A percentile compares a stretch with the other conserved stretches of the same genome.
phyloP scores from a whole-genome alignment of 2,797 vertebrate species.

The Gorsachius magnificus region DNA sequence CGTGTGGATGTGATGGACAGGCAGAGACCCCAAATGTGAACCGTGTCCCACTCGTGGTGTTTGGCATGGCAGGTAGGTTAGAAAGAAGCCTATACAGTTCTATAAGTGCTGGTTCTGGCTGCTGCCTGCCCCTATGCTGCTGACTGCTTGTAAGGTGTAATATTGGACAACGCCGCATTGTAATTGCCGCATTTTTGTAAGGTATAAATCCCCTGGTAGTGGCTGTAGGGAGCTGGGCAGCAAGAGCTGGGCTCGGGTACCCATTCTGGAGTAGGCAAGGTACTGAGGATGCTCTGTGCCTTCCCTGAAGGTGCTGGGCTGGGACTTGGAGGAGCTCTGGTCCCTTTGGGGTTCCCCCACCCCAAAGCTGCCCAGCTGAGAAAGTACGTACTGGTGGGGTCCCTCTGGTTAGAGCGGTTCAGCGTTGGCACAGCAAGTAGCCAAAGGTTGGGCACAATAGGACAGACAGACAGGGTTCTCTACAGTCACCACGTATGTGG shows the following conservation, averaged over 20 bases:
- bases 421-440: fast-evolving
- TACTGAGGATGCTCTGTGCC: neutral
- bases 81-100: neutral
- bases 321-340: neutral
- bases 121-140: neutral
- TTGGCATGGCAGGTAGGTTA: neutral
- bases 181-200: neutral
- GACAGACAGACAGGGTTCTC: neutral
- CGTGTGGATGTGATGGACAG: neutral
- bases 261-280: fast-evolving
- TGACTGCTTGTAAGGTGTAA: neutral
- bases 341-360: neutral
- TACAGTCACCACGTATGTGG: fast-evolving
- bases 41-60: fast-evolving
- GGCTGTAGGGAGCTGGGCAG: neutral
- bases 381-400: neutral
- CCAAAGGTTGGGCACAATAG: neutral
- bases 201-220: neutral
- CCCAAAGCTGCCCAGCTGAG: neutral
- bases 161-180: fast-evolving
- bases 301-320: neutral
- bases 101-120: neutral
- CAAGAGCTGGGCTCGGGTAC: neutral
- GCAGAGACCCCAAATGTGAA: neutral
- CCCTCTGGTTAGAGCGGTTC: neutral